Evolutionary conservation across 2,888 invertebrate genomes (phyloP).

Genomic region (Micropterix aruncella): DNA sequence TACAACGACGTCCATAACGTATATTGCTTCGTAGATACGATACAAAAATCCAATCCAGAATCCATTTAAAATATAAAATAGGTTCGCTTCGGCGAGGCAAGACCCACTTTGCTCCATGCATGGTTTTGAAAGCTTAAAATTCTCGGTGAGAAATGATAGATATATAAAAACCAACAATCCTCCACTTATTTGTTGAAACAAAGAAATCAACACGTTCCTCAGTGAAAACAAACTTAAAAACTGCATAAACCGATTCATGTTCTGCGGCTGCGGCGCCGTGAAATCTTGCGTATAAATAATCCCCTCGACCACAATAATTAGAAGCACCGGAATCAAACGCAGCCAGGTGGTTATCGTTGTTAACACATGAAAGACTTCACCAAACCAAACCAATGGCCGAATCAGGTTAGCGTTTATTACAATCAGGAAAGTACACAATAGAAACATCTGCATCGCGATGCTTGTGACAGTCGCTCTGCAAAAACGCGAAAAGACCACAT

Average conservation of each 20-base stretch:
- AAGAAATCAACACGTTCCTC: conserved; percentile 39
- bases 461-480: conserved; percentile 44
- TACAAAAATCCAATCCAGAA: conserved; percentile 49
- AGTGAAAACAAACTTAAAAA: conserved; percentile 45
- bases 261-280: conserved; percentile 42
- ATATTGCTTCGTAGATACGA: conserved; percentile 41
- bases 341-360: conserved; percentile 49
- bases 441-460: conserved; percentile 37
- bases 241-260: conserved; percentile 52
- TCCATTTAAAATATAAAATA: conserved; percentile 53
- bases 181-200: conserved; percentile 48
- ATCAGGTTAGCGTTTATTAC: conserved; percentile 46
- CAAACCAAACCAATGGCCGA: conserved; percentile 52
- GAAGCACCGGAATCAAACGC: conserved; percentile 46
- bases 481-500: conserved; percentile 40
- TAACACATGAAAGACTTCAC: conserved; percentile 40
- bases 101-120: conserved; percentile 32
- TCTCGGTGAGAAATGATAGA: conserved; percentile 45
- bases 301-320: conserved; percentile 55
- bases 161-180: conserved; percentile 55
- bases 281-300: conserved; percentile 57
- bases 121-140: conserved; percentile 36
- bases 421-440: conserved; percentile 34
- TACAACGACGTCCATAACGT: conserved; percentile 37
- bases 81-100: conserved; percentile 51